A percentile compares a stretch with the other conserved stretches of the same genome.
Evolutionary conservation across 2,797 vertebrate species (phyloP).

Genomic region (Xyrichtys novacula): DNA sequence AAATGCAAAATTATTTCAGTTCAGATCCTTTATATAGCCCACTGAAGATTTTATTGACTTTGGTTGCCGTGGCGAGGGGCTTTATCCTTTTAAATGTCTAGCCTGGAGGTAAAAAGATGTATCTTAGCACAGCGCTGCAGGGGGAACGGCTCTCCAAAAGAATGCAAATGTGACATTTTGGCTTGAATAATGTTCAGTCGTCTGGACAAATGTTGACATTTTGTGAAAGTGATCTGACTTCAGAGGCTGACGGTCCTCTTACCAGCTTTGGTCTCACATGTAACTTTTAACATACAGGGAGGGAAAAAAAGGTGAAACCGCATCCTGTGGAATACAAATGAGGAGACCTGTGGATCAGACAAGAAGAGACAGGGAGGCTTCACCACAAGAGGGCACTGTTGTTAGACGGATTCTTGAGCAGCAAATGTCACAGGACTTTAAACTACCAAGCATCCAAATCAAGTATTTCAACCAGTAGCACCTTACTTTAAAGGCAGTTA

Average conservation of each 20-base stretch:
- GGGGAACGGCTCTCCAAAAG: constrained; percentile 46
- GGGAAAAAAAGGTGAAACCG: not conserved
- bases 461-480: too few species aligned
- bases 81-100: constrained; percentile 47
- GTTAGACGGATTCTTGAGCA: constrained; percentile 31
- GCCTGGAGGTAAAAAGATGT: constrained; percentile 50
- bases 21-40: constrained; percentile 20
- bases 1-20: constrained; percentile 18
- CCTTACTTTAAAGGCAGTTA: too few species aligned
- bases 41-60: constrained; percentile 23
- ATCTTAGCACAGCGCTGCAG: constrained; percentile 44
- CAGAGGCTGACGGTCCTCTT: constrained; percentile 8
- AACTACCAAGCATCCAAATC: not conserved
- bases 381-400: constrained; percentile 73
- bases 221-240: constrained; percentile 50
- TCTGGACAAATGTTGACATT: constrained; percentile 70
- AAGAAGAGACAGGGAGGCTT: not conserved
- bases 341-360: not conserved
- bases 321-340: constrained; percentile 13
- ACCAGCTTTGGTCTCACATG: constrained; percentile 15
- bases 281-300: constrained; percentile 13
- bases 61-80: constrained; percentile 24
- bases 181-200: constrained; percentile 56
- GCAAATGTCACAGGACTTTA: not conserved
- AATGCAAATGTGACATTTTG: constrained; percentile 79